phyloP scores from a whole-genome alignment of 2,797 vertebrate genomes.

The Xiphorhynchus erythropygius region DNA sequence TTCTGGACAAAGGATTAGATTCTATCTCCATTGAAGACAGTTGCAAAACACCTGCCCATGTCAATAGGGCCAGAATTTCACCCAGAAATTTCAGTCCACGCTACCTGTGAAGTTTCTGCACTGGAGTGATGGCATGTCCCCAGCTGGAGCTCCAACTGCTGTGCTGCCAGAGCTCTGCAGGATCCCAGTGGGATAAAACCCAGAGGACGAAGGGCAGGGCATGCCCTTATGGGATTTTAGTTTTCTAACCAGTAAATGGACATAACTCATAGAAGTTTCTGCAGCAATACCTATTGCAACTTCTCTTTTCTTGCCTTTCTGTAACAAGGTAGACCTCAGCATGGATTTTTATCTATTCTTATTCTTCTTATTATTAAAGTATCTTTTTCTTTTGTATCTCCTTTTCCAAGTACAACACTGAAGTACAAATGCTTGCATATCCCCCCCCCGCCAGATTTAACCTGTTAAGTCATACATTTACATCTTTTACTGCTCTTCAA shows the following conservation, averaged over 20 bases:
- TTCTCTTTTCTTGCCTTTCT: background rate
- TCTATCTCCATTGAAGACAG: background rate
- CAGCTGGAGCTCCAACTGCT: background rate
- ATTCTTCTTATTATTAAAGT: background rate
- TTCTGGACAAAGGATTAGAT: background rate
- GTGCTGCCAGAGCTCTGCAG: background rate
- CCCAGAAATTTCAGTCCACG: accelerated
- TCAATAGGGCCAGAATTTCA: background rate
- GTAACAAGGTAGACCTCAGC: background rate
- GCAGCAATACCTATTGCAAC: background rate
- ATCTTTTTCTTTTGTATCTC: background rate
- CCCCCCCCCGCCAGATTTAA: background rate
- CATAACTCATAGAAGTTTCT: background rate
- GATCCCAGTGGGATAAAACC: background rate
- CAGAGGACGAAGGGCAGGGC: background rate
- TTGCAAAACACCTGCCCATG: background rate
- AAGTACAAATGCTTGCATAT: background rate
- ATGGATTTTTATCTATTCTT: background rate
- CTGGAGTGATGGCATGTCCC: accelerated
- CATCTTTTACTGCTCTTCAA: background rate
- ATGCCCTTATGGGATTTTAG: background rate
- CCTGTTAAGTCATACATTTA: background rate
- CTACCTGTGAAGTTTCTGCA: background rate
- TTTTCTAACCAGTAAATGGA: background rate
- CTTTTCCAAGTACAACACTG: background rate